These are phyloP conservation scores for Alauda arvensis DNA, from an alignment of 2,797 vertebrate genomes.

Conservation along the genomic window DNA sequence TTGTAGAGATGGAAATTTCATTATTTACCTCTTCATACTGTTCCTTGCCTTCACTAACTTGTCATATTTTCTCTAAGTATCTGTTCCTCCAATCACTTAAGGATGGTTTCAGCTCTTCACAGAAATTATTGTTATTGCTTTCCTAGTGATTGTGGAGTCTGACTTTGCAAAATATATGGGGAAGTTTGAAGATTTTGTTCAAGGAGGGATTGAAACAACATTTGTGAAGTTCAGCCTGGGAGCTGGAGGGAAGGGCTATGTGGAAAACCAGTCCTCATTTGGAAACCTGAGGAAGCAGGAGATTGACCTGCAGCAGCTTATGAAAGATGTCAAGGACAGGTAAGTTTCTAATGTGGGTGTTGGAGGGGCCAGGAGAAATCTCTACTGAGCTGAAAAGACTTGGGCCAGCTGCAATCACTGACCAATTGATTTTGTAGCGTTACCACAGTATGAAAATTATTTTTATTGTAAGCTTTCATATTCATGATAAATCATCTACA, in stretches of 20 bases:
- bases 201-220: constrained; percentile 66
- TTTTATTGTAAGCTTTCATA: background rate
- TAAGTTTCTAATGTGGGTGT: constrained; percentile 21
- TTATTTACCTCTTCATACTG: background rate
- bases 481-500: background rate
- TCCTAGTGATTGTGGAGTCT: constrained; percentile 79
- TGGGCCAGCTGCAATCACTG: background rate
- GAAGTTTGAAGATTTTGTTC: constrained; percentile 72
- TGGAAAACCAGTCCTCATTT: constrained; percentile 85
- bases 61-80: background rate
- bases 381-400: background rate
- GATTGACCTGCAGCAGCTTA: constrained; percentile 83
- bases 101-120: background rate
- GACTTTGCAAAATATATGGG: constrained; percentile 87
- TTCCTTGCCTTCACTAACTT: background rate
- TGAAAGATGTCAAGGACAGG: constrained; percentile 78
- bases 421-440: background rate
- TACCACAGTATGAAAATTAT: background rate
- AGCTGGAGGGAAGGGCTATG: constrained; percentile 67
- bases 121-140: background rate
- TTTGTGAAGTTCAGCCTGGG: constrained; percentile 69
- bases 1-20: background rate
- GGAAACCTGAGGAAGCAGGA: constrained; percentile 90
- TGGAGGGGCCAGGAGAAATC: background rate
- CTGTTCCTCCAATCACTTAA: background rate